Evolutionary conservation across 2,113 vertebrate genomes (phyloP).

Genomic region (Siniperca chuatsi): DNA sequence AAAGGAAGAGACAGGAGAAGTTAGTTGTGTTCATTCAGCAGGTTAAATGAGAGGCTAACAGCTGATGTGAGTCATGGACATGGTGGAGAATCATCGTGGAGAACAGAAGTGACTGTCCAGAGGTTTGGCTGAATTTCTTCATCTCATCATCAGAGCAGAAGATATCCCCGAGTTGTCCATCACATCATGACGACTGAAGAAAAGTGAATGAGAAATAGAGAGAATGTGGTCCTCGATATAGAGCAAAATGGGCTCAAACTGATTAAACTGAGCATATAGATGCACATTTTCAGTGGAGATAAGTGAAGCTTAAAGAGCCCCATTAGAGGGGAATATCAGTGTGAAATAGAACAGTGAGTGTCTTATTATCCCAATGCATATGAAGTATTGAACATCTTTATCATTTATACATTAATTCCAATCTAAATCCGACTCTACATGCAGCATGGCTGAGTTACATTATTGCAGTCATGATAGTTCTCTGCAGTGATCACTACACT

Average conservation of each 20-base stretch:
- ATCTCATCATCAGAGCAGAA: conserved; percentile 15
- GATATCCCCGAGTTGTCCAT: conserved; percentile 36
- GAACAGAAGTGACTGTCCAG: background rate
- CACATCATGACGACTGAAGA: conserved; percentile 36
- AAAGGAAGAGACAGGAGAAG: background rate
- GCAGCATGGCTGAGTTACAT: conserved; percentile 3
- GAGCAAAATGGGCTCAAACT: conserved; percentile 36
- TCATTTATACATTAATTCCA: conserved; percentile 28
- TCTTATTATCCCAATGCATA: conserved; percentile 62
- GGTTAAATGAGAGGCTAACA: background rate
- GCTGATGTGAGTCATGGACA: background rate
- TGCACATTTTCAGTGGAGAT: conserved; percentile 50
- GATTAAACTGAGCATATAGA: conserved; percentile 62
- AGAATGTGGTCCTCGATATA: background rate
- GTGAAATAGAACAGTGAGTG: conserved; percentile 59
- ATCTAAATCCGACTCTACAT: conserved; percentile 30
- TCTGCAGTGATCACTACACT: conserved; percentile 6
- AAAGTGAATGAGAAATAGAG: conserved; percentile 28
- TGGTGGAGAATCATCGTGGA: background rate
- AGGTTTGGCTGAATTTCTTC: background rate
- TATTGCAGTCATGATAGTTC: background rate
- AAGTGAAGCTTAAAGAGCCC: conserved; percentile 57
- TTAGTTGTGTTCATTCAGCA: background rate
- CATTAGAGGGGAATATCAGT: conserved; percentile 53
- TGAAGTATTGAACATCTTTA: conserved; percentile 58